These are phyloP conservation scores for Perognathus longimembris DNA, from an alignment of 2,113 vertebrate species.

Conservation along the genomic window DNA sequence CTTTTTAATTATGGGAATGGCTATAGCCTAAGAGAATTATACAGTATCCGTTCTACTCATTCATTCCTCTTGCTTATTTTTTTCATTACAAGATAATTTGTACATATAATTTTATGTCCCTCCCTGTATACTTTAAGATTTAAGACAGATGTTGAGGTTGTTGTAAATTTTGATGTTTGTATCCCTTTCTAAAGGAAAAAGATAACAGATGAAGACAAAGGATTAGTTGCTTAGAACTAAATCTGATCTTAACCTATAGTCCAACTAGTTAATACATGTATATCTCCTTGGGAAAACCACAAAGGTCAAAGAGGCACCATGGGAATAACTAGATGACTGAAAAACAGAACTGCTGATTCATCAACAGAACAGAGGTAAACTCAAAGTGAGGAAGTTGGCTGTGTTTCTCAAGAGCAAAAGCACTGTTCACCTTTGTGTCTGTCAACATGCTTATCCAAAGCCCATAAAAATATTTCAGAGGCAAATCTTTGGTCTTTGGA, in stretches of 20 bases:
- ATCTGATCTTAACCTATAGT: conserved; percentile 22
- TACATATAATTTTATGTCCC: background rate
- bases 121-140: background rate
- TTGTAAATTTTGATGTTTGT: conserved; percentile 16
- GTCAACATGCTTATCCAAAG: background rate
- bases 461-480: conserved; percentile 54
- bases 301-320: conserved; percentile 39
- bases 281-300: conserved; percentile 5
- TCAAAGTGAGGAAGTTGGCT: conserved; percentile 35
- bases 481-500: conserved; percentile 51
- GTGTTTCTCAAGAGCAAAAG: background rate
- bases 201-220: conserved; percentile 40
- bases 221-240: conserved; percentile 9
- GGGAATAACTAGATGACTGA: conserved; percentile 4
- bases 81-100: conserved; percentile 20
- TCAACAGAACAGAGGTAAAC: conserved; percentile 8
- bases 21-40: background rate
- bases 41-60: background rate
- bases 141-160: conserved; percentile 35
- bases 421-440: conserved; percentile 14
- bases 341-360: conserved; percentile 27
- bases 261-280: conserved; percentile 1
- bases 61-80: conserved; percentile 20
- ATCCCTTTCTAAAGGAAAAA: conserved; percentile 36
- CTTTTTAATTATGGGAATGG: conserved; percentile 22